Evolutionary conservation across 2,113 vertebrate genomes (phyloP), one percentile per base, ranked within the genome.

Genomic region (Tychaedon coryphoeus): DNA sequence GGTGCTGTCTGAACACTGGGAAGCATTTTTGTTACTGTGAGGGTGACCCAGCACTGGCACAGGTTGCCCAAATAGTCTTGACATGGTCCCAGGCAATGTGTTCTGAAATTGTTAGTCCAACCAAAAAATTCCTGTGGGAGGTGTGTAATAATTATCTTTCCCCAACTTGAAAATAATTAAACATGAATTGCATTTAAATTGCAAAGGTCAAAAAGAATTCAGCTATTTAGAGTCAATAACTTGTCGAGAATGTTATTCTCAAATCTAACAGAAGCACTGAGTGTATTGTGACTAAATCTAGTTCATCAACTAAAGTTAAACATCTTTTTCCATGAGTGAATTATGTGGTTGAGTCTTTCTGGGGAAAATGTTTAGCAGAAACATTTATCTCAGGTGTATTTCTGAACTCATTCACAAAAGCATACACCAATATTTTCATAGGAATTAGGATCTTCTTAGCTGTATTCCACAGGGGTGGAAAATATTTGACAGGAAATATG

Each of bases 401-500:
- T 94, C 48, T 85, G 43, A 87, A 82, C 14, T 8, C 45, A 76
- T 47, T 88, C 47, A 48, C 19, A 40, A 56, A 92, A 54, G 5
- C 26, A 50, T 34, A 40, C 14, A 67, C 23, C 23, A 67, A 24
- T 70, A 77, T 84, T 90, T 95, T 88, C 64, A 71, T 25, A 81
- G 43, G 67, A 92, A 67, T 86, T 62, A 56, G 28, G 10, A 80
- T 83, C 58, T 67, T 75, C 61, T 64, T 74, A 75, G 47, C 36
- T 89, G 17, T 81, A 2, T 92, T 94, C 56, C 57, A 79, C 6
- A 43, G 53, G 40, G 31, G 6, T 53, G 22, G 60, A 61, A 88
- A 77, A 86, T 31, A 69, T 56, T 34, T 96, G 90, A 89, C 80
- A 93, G 50, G 40, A 95, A 94, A 48, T 67, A 22, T 8, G 28